These are phyloP conservation scores for Akabosia matsudoensis DNA, from an alignment of 1,140 invertebrate species.

Conservation along the genomic window DNA sequence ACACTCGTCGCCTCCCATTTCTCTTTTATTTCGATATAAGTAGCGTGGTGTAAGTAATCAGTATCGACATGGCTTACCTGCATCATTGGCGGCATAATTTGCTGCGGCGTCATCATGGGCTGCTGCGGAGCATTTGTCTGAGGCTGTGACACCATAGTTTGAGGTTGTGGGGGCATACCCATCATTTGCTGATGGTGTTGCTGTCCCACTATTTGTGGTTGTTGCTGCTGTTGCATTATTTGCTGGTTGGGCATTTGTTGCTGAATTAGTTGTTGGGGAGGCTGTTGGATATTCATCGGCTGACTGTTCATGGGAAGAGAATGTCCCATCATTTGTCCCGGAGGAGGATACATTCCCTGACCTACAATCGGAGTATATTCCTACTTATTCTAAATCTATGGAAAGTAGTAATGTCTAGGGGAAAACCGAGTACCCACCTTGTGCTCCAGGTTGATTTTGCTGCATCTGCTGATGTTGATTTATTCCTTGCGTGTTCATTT, in stretches of 20 bases:
- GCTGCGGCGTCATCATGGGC: constrained; percentile 30
- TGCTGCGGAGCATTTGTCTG: constrained; percentile 22
- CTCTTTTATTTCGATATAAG: no score
- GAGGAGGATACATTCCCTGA: background rate
- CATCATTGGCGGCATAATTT: constrained; percentile 37
- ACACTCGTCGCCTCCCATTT: no score
- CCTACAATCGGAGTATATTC: background rate
- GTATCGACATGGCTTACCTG: constrained; percentile 24
- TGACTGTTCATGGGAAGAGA: constrained; percentile 8
- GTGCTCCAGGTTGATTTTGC: constrained; percentile 4
- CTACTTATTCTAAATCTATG: no score
- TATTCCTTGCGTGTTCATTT: constrained; percentile 28
- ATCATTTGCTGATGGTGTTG: constrained; percentile 28
- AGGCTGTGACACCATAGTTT: constrained; percentile 29
- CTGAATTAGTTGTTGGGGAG: constrained; percentile 12
- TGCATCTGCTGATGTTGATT: constrained; percentile 26
- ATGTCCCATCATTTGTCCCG: constrained; percentile 25
- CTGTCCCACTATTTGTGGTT: constrained; percentile 16
- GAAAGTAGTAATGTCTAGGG: no score
- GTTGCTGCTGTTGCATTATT: constrained; percentile 32
- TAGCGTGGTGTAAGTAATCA: no score
- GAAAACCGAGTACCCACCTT: no score
- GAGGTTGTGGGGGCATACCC: constrained; percentile 36
- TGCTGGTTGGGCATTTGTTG: constrained; percentile 25
- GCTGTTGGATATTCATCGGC: constrained; percentile 29